phyloP scores from a whole-genome alignment of 2,888 invertebrate species.

The Gisinianus flammeolus region DNA sequence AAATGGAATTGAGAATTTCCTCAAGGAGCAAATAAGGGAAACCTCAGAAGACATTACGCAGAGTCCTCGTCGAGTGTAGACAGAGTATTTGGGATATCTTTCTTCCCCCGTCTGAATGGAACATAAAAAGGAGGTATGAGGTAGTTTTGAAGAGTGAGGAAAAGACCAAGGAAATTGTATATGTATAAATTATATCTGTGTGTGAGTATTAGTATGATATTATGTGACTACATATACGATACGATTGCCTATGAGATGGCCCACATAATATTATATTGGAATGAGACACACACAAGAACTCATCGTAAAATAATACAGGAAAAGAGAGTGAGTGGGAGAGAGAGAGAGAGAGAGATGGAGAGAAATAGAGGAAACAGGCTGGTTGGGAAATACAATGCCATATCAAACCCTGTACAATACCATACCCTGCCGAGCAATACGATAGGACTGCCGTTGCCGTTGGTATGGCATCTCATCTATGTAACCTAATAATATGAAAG shows the following conservation, averaged over 20 bases:
- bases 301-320: constrained; percentile 25
- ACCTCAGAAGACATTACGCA: constrained; percentile 35
- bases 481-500: constrained; percentile 31
- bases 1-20: constrained; percentile 21
- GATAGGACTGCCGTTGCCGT: background rate
- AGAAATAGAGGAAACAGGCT: background rate
- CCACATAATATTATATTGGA: background rate
- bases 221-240: background rate
- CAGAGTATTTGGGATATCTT: background rate
- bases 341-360: constrained; percentile 11
- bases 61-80: background rate
- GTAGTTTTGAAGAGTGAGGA: background rate
- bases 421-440: too few relatives aligned
- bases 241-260: background rate
- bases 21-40: constrained; percentile 16
- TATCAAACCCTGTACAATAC: background rate
- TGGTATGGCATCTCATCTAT: background rate
- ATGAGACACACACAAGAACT: background rate
- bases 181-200: too few relatives aligned
- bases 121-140: background rate
- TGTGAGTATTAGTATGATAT: too few relatives aligned
- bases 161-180: background rate
- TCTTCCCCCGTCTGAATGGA: background rate
- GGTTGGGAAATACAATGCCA: background rate
- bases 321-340: background rate